Percentiles rank a stretch among this genome's conserved stretches.
These are phyloP conservation scores for Tragelaphus imberbis DNA, from an alignment of 2,113 vertebrate genomes.

Conservation along the genomic window DNA sequence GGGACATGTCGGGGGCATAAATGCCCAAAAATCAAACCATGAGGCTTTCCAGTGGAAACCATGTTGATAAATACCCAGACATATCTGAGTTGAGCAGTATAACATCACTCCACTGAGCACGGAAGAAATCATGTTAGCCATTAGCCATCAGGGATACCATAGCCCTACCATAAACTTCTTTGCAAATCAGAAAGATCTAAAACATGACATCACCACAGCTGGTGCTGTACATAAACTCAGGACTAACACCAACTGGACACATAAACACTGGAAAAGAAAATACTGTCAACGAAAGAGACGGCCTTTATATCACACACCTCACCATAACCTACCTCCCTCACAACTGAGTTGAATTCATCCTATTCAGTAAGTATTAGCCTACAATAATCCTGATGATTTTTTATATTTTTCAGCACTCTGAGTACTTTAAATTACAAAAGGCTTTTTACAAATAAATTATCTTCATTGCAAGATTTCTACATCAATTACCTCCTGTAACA, in stretches of 20 bases:
- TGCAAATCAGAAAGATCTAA: neutral
- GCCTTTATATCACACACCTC: neutral
- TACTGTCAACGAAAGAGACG: neutral
- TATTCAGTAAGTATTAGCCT: neutral
- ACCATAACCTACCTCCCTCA: neutral
- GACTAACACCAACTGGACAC: neutral
- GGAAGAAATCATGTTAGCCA: neutral
- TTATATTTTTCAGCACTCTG: neutral
- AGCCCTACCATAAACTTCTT: neutral
- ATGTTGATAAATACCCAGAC: neutral
- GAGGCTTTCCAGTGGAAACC: neutral
- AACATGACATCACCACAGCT: neutral
- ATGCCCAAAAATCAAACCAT: neutral
- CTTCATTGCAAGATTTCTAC: neutral
- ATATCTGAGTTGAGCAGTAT: neutral
- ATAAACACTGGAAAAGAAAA: neutral
- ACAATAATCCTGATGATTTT: neutral
- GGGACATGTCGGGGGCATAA: neutral
- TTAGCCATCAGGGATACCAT: neutral
- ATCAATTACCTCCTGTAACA: neutral
- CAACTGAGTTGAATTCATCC: neutral
- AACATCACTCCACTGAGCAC: neutral
- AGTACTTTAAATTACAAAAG: neutral
- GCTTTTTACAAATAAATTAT: conserved; percentile 12
- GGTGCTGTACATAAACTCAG: neutral